phyloP scores from a whole-genome alignment of 2,888 invertebrate genomes.

The Amorpha juglandis region DNA sequence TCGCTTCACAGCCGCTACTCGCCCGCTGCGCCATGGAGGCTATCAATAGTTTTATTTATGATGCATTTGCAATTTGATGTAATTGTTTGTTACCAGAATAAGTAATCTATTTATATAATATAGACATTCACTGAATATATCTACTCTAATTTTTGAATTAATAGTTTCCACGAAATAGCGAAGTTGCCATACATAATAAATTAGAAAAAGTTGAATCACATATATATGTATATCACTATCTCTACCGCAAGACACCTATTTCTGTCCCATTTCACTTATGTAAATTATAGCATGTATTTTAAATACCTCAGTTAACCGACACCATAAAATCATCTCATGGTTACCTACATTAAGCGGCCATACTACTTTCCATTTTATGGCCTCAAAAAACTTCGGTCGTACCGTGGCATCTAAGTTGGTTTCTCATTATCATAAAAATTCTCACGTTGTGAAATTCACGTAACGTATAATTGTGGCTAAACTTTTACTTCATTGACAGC shows the following conservation, averaged over 20 bases:
- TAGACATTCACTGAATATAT: too few relatives aligned
- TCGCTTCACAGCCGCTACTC: too few relatives aligned
- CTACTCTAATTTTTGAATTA: too few relatives aligned
- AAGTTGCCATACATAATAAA: background rate
- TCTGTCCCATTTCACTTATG: constrained; percentile 18
- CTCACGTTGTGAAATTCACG: constrained; percentile 22
- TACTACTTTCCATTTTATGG: constrained; percentile 64
- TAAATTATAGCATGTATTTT: constrained; percentile 9
- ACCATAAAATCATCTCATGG: constrained; percentile 16
- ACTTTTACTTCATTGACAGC: constrained; percentile 38
- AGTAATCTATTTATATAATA: too few relatives aligned
- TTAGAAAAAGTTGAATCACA: constrained; percentile 2
- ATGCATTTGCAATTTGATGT: too few relatives aligned
- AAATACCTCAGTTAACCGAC: constrained; percentile 6
- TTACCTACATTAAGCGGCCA: constrained; percentile 32
- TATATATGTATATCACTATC: too few relatives aligned
- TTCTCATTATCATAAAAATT: constrained; percentile 26
- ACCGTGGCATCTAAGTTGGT: constrained; percentile 31
- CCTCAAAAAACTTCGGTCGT: constrained; percentile 45
- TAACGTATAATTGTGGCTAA: constrained; percentile 21
- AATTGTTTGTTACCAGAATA: too few relatives aligned
- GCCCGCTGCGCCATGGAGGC: too few relatives aligned
- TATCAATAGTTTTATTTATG: too few relatives aligned
- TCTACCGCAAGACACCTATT: background rate
- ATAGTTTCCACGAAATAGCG: too few relatives aligned